A percentile compares a stretch with the other conserved stretches of the same genome.
Conservation (phyloP, 2,797 vertebrate genomes). For the Helostoma temminkii region DNA sequence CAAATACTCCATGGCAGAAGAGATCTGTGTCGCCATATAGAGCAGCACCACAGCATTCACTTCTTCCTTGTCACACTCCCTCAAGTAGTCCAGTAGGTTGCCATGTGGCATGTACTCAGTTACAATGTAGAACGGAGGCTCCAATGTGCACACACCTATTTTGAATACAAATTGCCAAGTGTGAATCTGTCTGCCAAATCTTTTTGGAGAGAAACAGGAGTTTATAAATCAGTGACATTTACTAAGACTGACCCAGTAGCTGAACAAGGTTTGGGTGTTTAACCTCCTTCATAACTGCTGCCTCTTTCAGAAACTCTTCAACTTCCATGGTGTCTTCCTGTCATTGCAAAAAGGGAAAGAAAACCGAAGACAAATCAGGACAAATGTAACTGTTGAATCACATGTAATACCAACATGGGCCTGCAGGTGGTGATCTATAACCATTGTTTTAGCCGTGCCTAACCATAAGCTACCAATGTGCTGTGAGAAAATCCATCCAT, state of each 20-base stretch:
- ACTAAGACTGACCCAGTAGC: conserved; percentile 81
- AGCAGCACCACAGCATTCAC: conserved; percentile 97
- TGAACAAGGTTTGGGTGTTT: conserved; percentile 98
- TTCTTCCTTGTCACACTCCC: conserved; percentile 95
- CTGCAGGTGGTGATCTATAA: conserved; percentile 70
- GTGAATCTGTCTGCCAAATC: not conserved
- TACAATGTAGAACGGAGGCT: conserved; percentile 98
- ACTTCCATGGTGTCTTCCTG: conserved; percentile 99
- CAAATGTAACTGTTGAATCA: not conserved
- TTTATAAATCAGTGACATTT: not conserved
- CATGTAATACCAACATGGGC: conserved; percentile 40
- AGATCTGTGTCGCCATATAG: conserved; percentile 99
- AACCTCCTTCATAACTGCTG: conserved; percentile 99
- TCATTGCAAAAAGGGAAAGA: conserved; percentile 13
- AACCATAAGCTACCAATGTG: not conserved
- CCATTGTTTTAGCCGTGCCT: not conserved
- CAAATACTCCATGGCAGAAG: conserved; percentile 98
- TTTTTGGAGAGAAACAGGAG: not conserved
- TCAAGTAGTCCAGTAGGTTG: conserved; percentile 96
- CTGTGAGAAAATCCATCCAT: not conserved
- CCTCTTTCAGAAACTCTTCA: conserved; percentile 98
- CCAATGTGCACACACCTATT: conserved; percentile 96
- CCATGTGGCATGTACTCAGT: conserved; percentile 99
- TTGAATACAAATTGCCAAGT: not conserved
- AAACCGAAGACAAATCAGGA: not conserved